Conservation (phyloP, 2,888 invertebrate species). For the Lottia scabra region DNA sequence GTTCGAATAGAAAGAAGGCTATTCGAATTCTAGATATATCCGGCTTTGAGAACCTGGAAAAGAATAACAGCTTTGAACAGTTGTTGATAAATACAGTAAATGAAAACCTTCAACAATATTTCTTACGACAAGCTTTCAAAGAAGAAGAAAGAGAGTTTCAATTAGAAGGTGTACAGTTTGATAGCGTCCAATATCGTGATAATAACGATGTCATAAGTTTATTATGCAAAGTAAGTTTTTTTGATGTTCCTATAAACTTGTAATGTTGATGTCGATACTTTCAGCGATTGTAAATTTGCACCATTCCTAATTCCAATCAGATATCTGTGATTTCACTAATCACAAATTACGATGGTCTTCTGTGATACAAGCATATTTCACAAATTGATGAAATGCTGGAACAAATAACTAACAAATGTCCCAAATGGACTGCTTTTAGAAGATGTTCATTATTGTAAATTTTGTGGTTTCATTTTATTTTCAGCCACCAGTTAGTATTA, state of each 20-base stretch:
- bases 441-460: no score
- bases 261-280: no score
- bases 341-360: no score
- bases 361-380: no score
- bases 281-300: no score
- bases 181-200: conserved; percentile 33
- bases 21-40: conserved; percentile 46
- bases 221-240: conserved; percentile 35
- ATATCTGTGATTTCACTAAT: no score
- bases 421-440: no score
- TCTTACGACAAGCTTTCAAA: conserved; percentile 45
- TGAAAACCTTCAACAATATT: conserved; percentile 48
- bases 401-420: no score
- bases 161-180: conserved; percentile 39
- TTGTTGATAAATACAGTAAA: conserved; percentile 47
- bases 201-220: conserved; percentile 38
- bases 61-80: conserved; percentile 45
- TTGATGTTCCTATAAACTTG: no score
- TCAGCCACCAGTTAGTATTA: not conserved
- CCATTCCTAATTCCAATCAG: no score
- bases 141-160: conserved; percentile 40
- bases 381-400: no score
- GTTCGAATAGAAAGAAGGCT: conserved; percentile 5
- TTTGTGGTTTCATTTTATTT: not conserved
- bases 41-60: conserved; percentile 44